Percentiles rank a stretch among this genome's conserved stretches.
phyloP scores from a whole-genome alignment of 2,113 vertebrate genomes.

The Hemicordylus capensis region DNA sequence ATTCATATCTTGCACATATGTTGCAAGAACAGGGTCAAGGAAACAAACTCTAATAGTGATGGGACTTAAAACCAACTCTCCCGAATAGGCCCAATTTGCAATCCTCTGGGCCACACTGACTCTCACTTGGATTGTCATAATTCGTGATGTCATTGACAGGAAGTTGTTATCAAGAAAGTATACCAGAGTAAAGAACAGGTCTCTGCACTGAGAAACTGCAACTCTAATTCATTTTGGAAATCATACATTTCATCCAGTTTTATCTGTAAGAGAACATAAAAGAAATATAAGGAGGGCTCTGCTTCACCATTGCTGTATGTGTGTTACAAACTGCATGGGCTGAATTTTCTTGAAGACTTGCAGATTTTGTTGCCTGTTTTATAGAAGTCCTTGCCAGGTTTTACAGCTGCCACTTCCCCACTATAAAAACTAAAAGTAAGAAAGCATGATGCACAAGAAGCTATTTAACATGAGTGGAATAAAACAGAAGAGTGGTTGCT shows the following conservation, averaged over 20 bases:
- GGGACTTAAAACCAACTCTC: neutral
- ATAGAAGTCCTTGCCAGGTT: constrained; percentile 1
- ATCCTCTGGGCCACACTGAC: neutral
- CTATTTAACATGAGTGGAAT: constrained; percentile 30
- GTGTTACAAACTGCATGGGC: neutral
- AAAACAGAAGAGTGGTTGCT: constrained; percentile 15
- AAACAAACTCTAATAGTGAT: neutral
- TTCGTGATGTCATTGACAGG: neutral
- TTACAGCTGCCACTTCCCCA: constrained; percentile 23
- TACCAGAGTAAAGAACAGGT: neutral
- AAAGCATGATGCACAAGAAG: constrained; percentile 27
- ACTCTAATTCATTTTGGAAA: neutral
- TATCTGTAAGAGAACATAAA: constrained; percentile 14
- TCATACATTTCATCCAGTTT: neutral
- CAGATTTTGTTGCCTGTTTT: constrained; percentile 38
- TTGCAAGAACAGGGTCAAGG: neutral
- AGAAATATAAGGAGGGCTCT: neutral
- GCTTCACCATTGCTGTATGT: neutral
- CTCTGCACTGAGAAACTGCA: neutral
- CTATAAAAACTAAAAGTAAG: constrained; percentile 24
- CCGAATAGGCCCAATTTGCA: neutral
- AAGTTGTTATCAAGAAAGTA: neutral
- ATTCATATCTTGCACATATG: too few relatives aligned
- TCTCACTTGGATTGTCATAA: neutral
- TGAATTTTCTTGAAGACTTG: constrained; percentile 31